These are phyloP conservation scores for Drosophila dives DNA, from an alignment of 2,888 invertebrate species.

Conservation along the genomic window DNA sequence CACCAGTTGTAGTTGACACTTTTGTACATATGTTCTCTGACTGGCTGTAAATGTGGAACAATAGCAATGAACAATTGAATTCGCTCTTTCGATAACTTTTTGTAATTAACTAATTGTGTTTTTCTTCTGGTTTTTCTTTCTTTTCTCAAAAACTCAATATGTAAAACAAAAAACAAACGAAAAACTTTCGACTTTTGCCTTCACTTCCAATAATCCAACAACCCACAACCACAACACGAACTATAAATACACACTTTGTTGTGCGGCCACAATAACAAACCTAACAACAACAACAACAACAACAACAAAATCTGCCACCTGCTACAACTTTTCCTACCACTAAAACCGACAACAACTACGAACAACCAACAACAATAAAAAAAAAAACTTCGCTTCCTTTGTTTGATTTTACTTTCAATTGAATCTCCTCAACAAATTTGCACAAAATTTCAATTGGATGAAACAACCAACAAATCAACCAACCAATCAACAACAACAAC, in stretches of 20 bases:
- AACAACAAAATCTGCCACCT: constrained; percentile 53
- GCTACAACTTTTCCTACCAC: constrained; percentile 59
- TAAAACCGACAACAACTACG: constrained; percentile 44
- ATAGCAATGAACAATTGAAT: constrained; percentile 58
- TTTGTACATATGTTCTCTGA: constrained; percentile 37
- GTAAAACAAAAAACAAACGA: constrained; percentile 23
- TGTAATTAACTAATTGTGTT: constrained; percentile 71
- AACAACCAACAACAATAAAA: constrained; percentile 48
- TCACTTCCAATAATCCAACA: constrained; percentile 49
- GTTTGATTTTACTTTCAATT: constrained; percentile 56
- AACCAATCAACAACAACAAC: constrained; percentile 24
- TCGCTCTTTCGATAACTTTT: constrained; percentile 68
- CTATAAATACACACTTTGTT: constrained; percentile 30
- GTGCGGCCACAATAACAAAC: constrained; percentile 33
- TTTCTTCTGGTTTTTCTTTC: constrained; percentile 73
- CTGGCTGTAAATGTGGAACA: constrained; percentile 40
- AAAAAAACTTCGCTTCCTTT: constrained; percentile 48
- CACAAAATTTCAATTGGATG: constrained; percentile 56
- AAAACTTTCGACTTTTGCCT: constrained; percentile 48
- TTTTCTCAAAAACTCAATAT: constrained; percentile 48
- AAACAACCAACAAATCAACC: constrained; percentile 42
- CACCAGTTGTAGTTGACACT: constrained; percentile 35
- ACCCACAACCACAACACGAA: constrained; percentile 42
- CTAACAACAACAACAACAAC: constrained; percentile 37
- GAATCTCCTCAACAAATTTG: constrained; percentile 35